phyloP scores from a whole-genome alignment of 2,888 invertebrate species.

The Bombylius major region DNA sequence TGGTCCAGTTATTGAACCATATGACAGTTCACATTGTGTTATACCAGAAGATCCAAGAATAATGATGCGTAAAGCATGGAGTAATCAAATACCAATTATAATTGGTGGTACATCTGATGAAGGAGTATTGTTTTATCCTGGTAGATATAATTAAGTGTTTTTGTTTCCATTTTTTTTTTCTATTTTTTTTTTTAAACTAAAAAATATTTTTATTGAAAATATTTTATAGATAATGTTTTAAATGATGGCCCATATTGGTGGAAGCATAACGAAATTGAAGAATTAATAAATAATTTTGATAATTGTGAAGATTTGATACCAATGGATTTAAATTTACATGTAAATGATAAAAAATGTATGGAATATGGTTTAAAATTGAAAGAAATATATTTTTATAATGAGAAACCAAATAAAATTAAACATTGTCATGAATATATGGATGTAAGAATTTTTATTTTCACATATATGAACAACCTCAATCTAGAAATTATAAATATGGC shows the following conservation, averaged over 20 bases:
- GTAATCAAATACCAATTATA: conserved; percentile 29
- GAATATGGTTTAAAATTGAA: conserved; percentile 23
- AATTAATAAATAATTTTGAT: conserved; percentile 27
- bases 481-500: too few relatives aligned
- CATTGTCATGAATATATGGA: neutral
- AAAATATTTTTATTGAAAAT: too few relatives aligned
- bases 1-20: conserved; percentile 33
- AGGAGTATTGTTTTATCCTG: conserved; percentile 30
- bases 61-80: conserved; percentile 27
- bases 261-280: neutral
- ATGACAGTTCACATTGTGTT: conserved; percentile 26
- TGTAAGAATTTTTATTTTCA: conserved; percentile 2
- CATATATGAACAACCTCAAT: too few relatives aligned
- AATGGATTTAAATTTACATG: conserved; percentile 20
- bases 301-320: conserved; percentile 27
- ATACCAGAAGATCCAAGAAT: conserved; percentile 21
- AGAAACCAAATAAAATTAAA: conserved; percentile 7
- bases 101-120: conserved; percentile 32
- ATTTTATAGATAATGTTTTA: too few relatives aligned
- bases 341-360: conserved; percentile 17
- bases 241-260: too few relatives aligned
- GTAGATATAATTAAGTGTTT: conserved; percentile 13
- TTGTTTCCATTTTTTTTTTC: too few relatives aligned
- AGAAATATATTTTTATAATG: conserved; percentile 25
- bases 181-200: too few relatives aligned